phyloP scores from a whole-genome alignment of 2,113 vertebrate genomes.

The Rhizomys pruinosus region DNA sequence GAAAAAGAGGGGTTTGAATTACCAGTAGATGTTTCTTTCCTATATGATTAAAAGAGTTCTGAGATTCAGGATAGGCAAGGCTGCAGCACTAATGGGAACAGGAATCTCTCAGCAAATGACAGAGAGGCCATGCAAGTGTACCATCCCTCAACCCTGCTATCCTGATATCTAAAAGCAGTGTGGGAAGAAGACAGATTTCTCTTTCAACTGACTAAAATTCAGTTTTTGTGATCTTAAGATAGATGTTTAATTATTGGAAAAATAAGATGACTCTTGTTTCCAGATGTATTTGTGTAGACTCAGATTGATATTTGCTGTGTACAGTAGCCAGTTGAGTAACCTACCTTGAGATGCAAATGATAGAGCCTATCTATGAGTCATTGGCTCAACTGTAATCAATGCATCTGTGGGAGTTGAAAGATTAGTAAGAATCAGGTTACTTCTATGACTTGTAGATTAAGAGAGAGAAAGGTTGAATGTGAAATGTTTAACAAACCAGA shows the following conservation, averaged over 20 bases:
- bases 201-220: background rate
- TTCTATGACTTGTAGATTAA: background rate
- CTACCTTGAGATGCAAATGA: background rate
- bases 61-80: background rate
- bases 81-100: background rate
- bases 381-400: background rate
- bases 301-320: background rate
- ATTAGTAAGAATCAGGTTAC: constrained; percentile 14
- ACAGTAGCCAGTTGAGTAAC: background rate
- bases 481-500: background rate
- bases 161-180: background rate
- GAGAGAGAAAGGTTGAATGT: background rate
- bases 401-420: background rate
- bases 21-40: background rate
- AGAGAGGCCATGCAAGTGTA: background rate
- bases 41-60: background rate
- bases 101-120: background rate
- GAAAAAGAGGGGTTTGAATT: background rate
- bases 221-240: background rate
- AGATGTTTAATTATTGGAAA: constrained; percentile 23
- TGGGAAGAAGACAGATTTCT: background rate
- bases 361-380: background rate
- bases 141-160: background rate
- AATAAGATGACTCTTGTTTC: background rate
- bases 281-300: background rate